Percentiles rank a stretch among this genome's conserved stretches.
Conservation (phyloP, 2,113 vertebrate genomes). For the Hoplias malabaricus region DNA sequence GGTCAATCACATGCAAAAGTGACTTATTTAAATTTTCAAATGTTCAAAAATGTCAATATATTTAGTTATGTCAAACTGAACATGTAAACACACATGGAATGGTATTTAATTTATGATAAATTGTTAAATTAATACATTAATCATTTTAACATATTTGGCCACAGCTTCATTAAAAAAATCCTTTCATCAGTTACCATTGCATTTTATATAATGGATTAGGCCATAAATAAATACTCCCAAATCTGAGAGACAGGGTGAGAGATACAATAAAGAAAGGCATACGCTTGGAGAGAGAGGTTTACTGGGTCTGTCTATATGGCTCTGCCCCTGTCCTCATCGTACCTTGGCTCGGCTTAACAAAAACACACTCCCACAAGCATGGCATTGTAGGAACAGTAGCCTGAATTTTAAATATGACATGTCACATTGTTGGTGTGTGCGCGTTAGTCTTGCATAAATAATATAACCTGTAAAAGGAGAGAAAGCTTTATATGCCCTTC, state of each 20-base stretch:
- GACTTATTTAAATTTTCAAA: too few relatives aligned
- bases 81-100: too few relatives aligned
- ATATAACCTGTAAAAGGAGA: not conserved
- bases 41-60: too few relatives aligned
- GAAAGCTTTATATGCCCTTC: not conserved
- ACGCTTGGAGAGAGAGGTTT: not conserved
- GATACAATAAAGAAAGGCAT: too few relatives aligned
- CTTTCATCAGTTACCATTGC: too few relatives aligned
- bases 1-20: too few relatives aligned
- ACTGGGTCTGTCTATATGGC: conserved; percentile 7
- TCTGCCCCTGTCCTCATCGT: not conserved
- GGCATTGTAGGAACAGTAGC: not conserved
- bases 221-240: not conserved
- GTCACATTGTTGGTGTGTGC: not conserved
- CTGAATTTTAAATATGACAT: not conserved
- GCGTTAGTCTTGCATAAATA: not conserved
- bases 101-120: too few relatives aligned
- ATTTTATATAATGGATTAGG: too few relatives aligned
- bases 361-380: not conserved
- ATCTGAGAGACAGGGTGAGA: not conserved
- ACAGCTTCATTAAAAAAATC: too few relatives aligned
- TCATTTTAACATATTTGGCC: too few relatives aligned
- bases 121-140: too few relatives aligned
- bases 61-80: too few relatives aligned
- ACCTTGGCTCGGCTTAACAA: not conserved